A percentile compares a stretch with the other conserved stretches of the same genome.
Conservation (phyloP, 2,113 vertebrate species). For the Pongo pygmaeus region DNA sequence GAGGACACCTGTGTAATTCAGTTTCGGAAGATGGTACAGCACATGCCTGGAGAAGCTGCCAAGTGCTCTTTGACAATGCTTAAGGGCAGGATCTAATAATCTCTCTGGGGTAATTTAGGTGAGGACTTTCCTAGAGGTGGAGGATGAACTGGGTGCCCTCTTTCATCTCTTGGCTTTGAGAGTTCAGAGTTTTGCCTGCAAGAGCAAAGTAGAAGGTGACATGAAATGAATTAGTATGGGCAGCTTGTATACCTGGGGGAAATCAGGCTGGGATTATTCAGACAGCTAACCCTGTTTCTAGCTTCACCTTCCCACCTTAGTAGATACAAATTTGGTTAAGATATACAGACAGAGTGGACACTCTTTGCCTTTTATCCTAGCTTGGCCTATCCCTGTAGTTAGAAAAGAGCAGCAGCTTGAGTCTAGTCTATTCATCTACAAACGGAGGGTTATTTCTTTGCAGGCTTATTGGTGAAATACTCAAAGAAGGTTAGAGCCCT, state of each 20-base stretch:
- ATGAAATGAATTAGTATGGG: neutral
- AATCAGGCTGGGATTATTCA: neutral
- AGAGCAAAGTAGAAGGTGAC: neutral
- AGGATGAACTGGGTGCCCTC: neutral
- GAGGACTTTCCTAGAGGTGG: neutral
- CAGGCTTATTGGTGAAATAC: neutral
- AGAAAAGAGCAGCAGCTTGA: neutral
- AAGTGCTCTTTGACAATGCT: neutral
- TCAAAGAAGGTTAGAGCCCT: neutral
- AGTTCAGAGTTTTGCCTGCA: neutral
- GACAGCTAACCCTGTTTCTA: neutral
- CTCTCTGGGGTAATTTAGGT: neutral
- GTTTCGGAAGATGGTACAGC: neutral
- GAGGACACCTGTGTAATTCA: neutral
- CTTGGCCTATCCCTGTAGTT: neutral
- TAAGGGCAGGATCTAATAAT: neutral
- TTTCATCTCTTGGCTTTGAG: neutral
- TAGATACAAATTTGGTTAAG: neutral
- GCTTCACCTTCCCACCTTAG: neutral
- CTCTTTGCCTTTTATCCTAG: neutral
- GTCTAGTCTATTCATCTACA: neutral
- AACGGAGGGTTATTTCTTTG: neutral
- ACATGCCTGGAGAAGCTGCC: neutral
- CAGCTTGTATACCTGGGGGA: neutral
- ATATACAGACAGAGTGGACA: neutral